Conservation (phyloP, 2,113 vertebrate genomes). For the Seriola aureovittata region DNA sequence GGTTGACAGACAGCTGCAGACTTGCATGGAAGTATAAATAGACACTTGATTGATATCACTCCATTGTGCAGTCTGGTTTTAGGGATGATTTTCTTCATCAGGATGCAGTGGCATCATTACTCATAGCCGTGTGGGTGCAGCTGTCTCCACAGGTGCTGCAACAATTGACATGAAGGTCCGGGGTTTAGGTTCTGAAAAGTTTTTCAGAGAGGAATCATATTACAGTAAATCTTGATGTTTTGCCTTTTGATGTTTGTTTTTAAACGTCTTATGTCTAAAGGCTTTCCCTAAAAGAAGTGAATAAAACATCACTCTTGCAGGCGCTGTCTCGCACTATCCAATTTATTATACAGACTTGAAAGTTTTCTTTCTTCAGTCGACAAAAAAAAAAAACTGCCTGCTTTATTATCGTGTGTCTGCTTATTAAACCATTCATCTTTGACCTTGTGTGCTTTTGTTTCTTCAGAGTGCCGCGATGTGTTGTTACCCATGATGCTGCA, state of each 20-base stretch:
- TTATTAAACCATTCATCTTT: not conserved
- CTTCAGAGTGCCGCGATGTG: slow-evolving; percentile 94
- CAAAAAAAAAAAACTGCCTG: not conserved
- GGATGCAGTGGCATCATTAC: slow-evolving; percentile 55
- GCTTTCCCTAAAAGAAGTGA: not conserved
- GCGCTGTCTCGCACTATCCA: not conserved
- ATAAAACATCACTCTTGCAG: not conserved
- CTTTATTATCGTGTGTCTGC: slow-evolving; percentile 1
- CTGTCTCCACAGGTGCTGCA: slow-evolving; percentile 47
- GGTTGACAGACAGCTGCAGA: slow-evolving; percentile 45
- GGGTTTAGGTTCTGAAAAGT: slow-evolving; percentile 15
- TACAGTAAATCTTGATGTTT: not conserved
- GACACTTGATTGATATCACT: slow-evolving; percentile 63
- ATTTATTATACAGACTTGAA: not conserved
- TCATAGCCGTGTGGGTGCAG: slow-evolving; percentile 46
- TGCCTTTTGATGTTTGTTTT: slow-evolving; percentile 10
- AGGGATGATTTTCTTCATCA: slow-evolving; percentile 53
- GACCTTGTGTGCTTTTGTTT: slow-evolving; percentile 28
- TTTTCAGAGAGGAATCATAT: slow-evolving; percentile 15
- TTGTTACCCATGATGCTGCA: slow-evolving; percentile 95
- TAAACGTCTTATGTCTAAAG: slow-evolving; percentile 1
- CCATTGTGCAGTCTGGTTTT: slow-evolving; percentile 35
- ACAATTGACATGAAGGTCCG: slow-evolving; percentile 29
- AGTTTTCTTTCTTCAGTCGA: not conserved
- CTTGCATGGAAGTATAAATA: slow-evolving; percentile 53